phyloP scores from a whole-genome alignment of 2,797 vertebrate genomes.

The Pristis pectinata region DNA sequence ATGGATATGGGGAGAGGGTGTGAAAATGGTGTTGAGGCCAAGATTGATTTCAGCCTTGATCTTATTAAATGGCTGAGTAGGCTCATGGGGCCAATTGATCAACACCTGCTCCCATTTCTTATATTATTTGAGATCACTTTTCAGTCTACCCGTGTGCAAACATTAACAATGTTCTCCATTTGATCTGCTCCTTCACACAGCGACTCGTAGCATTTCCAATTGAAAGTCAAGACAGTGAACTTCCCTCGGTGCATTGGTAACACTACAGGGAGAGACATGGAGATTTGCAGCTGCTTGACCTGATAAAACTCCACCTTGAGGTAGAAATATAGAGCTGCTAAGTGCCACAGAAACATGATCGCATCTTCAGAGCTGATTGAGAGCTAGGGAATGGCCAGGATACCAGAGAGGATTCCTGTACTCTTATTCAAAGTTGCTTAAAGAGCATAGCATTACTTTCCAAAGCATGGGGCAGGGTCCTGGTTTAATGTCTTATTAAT shows the following conservation, averaged over 20 bases:
- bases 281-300: not conserved
- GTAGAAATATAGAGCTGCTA: not conserved
- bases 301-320: not conserved
- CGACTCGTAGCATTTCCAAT: not conserved
- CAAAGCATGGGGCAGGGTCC: not conserved
- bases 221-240: not conserved
- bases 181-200: not conserved
- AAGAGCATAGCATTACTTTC: not conserved
- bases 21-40: too few relatives aligned
- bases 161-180: not conserved
- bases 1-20: too few relatives aligned
- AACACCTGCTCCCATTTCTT: too few relatives aligned
- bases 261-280: not conserved
- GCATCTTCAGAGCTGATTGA: not conserved
- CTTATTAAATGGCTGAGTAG: too few relatives aligned
- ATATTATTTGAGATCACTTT: not conserved
- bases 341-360: not conserved
- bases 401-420: not conserved
- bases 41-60: too few relatives aligned
- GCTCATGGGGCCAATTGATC: too few relatives aligned
- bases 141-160: not conserved
- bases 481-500: not conserved
- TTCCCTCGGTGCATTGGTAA: not conserved
- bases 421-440: not conserved
- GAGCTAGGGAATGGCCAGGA: not conserved